Conservation (phyloP, 1,140 invertebrate species). For the Eufriesea mexicana region DNA sequence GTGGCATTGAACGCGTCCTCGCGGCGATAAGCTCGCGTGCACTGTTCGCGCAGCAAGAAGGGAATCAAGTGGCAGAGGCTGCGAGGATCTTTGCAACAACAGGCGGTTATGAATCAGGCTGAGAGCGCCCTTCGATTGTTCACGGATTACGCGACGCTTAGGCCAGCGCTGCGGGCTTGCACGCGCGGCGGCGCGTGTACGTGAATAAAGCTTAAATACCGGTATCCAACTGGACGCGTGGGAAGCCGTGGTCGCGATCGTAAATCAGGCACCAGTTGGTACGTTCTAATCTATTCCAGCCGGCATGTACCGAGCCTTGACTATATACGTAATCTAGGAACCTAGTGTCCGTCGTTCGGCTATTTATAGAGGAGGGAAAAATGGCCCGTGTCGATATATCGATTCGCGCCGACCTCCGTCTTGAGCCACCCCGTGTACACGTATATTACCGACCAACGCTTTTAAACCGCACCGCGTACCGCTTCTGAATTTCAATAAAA, state of each 20-base stretch:
- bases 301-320: constrained; percentile 1
- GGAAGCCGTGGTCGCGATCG: constrained; percentile 56
- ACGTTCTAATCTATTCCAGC: constrained; percentile 61
- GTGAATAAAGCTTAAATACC: constrained; percentile 36
- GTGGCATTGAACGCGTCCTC: neutral
- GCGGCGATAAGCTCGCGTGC: neutral
- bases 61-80: too few relatives aligned
- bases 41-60: neutral
- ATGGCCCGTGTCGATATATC: constrained; percentile 71
- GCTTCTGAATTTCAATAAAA: constrained; percentile 56
- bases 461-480: constrained; percentile 42
- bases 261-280: constrained; percentile 59
- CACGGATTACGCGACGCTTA: constrained; percentile 5
- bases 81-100: neutral
- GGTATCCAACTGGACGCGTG: constrained; percentile 46
- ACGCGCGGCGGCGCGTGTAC: neutral
- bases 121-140: constrained; percentile 14
- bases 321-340: constrained; percentile 64
- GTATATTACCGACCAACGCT: constrained; percentile 25
- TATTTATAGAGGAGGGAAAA: constrained; percentile 67
- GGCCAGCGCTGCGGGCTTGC: neutral
- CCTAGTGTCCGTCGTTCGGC: constrained; percentile 57
- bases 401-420: constrained; percentile 61
- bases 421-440: constrained; percentile 32
- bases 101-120: neutral